These are phyloP conservation scores for Cataglyphis altisquamis DNA, from an alignment of 2,888 invertebrate genomes.

Conservation along the genomic window DNA sequence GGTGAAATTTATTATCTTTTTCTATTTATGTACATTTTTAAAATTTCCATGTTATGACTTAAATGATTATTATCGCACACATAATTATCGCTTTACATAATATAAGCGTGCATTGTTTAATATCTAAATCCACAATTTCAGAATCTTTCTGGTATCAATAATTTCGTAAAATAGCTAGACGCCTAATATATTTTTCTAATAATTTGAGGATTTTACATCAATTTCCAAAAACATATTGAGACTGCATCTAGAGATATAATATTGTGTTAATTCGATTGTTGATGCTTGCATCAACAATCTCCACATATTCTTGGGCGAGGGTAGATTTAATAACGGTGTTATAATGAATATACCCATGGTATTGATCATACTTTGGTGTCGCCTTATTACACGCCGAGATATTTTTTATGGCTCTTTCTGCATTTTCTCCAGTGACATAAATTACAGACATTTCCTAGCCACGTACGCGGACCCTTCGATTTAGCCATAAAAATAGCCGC, in stretches of 20 bases:
- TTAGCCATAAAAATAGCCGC: conserved; percentile 73
- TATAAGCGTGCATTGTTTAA: conserved; percentile 39
- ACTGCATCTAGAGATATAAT: neutral
- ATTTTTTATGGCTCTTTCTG: conserved; percentile 67
- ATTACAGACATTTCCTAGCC: conserved; percentile 73
- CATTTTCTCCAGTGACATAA: conserved; percentile 73
- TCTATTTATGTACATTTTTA: conserved; percentile 1
- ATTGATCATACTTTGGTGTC: conserved; percentile 48
- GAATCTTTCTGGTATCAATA: conserved; percentile 30
- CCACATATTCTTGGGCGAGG: neutral
- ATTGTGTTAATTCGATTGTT: neutral
- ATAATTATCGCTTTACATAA: conserved; percentile 31
- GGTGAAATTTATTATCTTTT: neutral
- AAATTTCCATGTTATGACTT: conserved; percentile 24
- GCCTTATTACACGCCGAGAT: conserved; percentile 64
- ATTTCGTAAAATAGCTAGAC: conserved; percentile 9
- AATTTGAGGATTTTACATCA: conserved; percentile 11
- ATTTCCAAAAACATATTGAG: neutral
- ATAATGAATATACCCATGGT: conserved; percentile 42
- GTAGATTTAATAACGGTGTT: conserved; percentile 31
- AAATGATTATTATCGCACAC: conserved; percentile 10
- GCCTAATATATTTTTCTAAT: conserved; percentile 2
- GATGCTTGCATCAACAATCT: neutral
- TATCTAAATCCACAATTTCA: conserved; percentile 9
- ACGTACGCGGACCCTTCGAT: conserved; percentile 72